These are phyloP conservation scores for Eupithecia subfuscata DNA, from an alignment of 2,888 invertebrate species.

Conservation along the genomic window DNA sequence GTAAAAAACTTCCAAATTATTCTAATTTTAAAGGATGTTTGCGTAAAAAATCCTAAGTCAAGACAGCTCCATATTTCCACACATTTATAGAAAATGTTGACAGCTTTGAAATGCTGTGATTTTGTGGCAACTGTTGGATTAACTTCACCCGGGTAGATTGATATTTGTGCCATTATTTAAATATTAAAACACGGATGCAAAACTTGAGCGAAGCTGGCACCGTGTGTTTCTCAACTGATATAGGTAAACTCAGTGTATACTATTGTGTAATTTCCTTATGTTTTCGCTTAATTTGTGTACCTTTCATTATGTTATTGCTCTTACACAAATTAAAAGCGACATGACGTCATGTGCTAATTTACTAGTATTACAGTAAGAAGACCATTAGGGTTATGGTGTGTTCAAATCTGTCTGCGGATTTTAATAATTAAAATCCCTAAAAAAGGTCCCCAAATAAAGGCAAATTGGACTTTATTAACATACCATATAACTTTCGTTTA, in stretches of 20 bases:
- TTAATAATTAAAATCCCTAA: too few relatives aligned
- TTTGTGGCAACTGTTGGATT: neutral
- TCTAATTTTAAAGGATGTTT: neutral
- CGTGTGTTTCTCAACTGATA: neutral
- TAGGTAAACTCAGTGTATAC: neutral
- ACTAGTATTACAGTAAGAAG: neutral
- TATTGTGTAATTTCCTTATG: neutral
- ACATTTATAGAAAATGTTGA: neutral
- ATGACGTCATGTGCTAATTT: neutral
- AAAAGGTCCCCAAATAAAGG: too few relatives aligned
- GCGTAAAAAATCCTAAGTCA: conserved; percentile 8
- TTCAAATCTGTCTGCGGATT: too few relatives aligned
- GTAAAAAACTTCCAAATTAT: conserved; percentile 4
- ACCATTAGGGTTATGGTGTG: neutral
- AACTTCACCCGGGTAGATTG: neutral
- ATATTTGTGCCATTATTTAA: neutral
- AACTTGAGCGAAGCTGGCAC: neutral
- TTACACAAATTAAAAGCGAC: neutral
- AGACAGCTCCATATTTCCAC: neutral
- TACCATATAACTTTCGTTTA: too few relatives aligned
- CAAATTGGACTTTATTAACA: too few relatives aligned
- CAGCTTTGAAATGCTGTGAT: neutral
- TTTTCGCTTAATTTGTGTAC: neutral
- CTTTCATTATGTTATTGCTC: neutral
- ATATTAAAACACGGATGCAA: neutral